These are phyloP conservation scores for Argopecten irradians DNA, from an alignment of 1,140 invertebrate genomes.

Conservation along the genomic window DNA sequence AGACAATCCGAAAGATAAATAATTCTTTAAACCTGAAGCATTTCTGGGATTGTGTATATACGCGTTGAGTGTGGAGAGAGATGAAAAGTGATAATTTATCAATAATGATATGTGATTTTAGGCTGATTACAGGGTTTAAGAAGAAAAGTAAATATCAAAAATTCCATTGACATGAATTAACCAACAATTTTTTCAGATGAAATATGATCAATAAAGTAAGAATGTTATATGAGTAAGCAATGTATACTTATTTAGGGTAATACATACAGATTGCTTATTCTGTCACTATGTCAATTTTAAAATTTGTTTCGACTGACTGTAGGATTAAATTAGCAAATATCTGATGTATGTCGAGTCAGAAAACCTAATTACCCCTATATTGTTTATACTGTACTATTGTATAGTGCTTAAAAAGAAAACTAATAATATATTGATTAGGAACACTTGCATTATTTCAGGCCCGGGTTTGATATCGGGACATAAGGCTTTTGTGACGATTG, in stretches of 20 bases:
- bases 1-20: conserved; percentile 9
- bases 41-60: background rate
- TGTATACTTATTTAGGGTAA: background rate
- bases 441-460: conserved; percentile 2
- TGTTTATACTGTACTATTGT: background rate
- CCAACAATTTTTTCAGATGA: background rate
- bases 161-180: conserved; percentile 22
- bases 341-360: background rate
- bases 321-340: conserved; percentile 11
- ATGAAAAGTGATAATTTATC: background rate
- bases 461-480: background rate
- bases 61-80: background rate
- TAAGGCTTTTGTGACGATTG: conserved; percentile 2
- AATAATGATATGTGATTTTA: background rate
- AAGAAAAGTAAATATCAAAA: background rate
- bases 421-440: background rate
- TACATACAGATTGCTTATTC: background rate
- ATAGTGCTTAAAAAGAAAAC: background rate
- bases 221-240: background rate
- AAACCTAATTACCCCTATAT: conserved; percentile 1
- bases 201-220: background rate
- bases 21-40: background rate
- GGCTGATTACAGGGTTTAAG: background rate
- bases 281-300: conserved; percentile 18
- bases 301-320: conserved; percentile 17